phyloP scores from a whole-genome alignment of 1,140 invertebrate species.

The Neelides sp. region DNA sequence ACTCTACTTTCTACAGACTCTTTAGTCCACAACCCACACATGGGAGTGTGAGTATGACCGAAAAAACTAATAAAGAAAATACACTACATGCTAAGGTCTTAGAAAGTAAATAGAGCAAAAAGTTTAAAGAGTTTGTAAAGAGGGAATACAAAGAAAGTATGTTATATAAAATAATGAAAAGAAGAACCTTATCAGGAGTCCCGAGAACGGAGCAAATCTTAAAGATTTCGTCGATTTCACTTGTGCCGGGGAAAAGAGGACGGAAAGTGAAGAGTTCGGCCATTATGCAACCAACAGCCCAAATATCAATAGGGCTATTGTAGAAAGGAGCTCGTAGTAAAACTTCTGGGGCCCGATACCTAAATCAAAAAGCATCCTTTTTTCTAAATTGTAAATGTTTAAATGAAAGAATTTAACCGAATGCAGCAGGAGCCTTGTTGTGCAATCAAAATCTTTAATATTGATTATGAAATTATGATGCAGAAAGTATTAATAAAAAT shows the following conservation, averaged over 20 bases:
- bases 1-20: too few relatives aligned
- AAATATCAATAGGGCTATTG: constrained; percentile 93
- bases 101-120: not conserved
- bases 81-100: too few relatives aligned
- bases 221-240: constrained; percentile 97
- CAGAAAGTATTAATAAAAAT: too few relatives aligned
- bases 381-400: too few relatives aligned
- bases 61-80: too few relatives aligned
- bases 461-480: too few relatives aligned
- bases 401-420: too few relatives aligned
- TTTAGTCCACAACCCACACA: too few relatives aligned
- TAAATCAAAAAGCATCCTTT: too few relatives aligned
- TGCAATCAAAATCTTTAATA: too few relatives aligned
- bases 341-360: constrained; percentile 89
- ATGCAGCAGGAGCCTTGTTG: too few relatives aligned
- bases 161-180: constrained; percentile 15
- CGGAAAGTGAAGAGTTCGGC: constrained; percentile 96
- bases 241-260: constrained; percentile 91
- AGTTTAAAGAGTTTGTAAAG: not conserved
- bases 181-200: constrained; percentile 84
- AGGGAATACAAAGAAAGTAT: not conserved
- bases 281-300: constrained; percentile 89
- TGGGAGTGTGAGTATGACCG: too few relatives aligned
- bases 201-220: constrained; percentile 92
- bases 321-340: constrained; percentile 89